Evolutionary conservation across 2,888 invertebrate genomes (phyloP).

Genomic region (Ariolimax columbianus): DNA sequence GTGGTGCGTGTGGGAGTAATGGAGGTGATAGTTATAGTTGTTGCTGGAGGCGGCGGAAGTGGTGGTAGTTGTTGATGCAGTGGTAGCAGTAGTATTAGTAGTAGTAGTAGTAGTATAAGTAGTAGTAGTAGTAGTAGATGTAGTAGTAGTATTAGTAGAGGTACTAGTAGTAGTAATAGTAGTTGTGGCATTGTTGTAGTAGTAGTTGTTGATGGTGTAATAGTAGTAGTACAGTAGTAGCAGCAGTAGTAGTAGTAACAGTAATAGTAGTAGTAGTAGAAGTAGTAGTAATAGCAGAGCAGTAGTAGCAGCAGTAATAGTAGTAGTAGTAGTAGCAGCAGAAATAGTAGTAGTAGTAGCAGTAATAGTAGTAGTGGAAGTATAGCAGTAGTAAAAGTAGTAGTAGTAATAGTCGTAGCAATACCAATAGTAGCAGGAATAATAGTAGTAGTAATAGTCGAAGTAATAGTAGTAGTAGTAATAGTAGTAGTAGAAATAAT

Average conservation of each 20-base stretch:
- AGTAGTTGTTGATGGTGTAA: neutral
- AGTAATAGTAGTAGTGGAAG: neutral
- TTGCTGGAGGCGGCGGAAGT: too few relatives aligned
- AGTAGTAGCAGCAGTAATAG: conserved; percentile 32
- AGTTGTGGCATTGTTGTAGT: neutral
- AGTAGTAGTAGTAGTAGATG: conserved; percentile 5
- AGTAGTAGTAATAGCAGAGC: conserved; percentile 6
- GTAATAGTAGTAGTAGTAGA: neutral
- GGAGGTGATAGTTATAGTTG: too few relatives aligned
- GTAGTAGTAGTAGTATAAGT: neutral
- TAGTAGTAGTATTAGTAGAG: conserved; percentile 33
- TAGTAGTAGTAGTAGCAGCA: neutral
- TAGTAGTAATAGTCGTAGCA: conserved; percentile 21
- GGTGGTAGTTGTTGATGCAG: too few relatives aligned
- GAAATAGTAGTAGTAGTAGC: neutral
- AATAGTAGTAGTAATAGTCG: conserved; percentile 33
- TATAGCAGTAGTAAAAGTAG: conserved; percentile 26
- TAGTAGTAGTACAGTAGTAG: neutral
- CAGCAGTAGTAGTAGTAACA: neutral
- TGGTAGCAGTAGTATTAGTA: neutral
- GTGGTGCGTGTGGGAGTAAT: neutral
- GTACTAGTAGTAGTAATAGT: neutral
- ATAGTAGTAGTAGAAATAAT: neutral
- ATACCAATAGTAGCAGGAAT: conserved; percentile 27
- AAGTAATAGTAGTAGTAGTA: conserved; percentile 14